Evolutionary conservation across 2,888 invertebrate species (phyloP), one percentile per base, ranked within the genome.

Genomic region (Pyrrhosoma nymphula): DNA sequence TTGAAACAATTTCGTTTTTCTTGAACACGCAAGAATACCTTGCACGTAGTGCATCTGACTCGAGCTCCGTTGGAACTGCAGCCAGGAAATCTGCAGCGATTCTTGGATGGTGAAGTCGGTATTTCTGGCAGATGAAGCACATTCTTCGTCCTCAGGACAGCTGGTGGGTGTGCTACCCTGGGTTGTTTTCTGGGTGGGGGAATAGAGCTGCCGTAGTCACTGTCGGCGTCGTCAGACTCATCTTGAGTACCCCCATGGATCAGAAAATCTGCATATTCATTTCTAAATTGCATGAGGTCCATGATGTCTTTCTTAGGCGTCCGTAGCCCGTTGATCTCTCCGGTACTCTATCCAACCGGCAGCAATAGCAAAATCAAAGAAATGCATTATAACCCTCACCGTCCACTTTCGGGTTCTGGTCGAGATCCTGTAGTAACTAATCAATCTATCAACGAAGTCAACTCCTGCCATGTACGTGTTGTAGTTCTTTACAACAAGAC

Each of bases 401-500:
- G 95, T 63, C 95, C 96, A 96, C 63, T 95, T 96, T 75, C 95
- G 95, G 47, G 95, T 96, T 39, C 95, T 20, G n/a, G 88, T 30
- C 4, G n/a, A 30, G 93, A 95, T 95, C 93, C 96, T 89, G 89
- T 96, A 96, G 3, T 91, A 35, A 35, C 95, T 95, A 55, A 96
- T 95, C 6, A 95, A 56, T 55, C 95, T 56, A 88, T 96, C 96
- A 23, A 95, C 56, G 35, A 96, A 95, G 95, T 96, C 96, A 2
- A 96, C 95, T 35, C 96, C 96, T 20, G 95, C 96, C 96, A 96
- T 63, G 63, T 20, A 20, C 95, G 95, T 60, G 63, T 96, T 96
- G 60, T 96, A 96, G 8, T 90, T 39, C 39, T 89, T 89, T 30
- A 96, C 95, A 30, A 95, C 69, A 89, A 95, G 95, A 20, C 96